A percentile compares a stretch with the other conserved stretches of the same genome.
Conservation (phyloP, 2,113 vertebrate genomes). For the Microtus richardsoni region DNA sequence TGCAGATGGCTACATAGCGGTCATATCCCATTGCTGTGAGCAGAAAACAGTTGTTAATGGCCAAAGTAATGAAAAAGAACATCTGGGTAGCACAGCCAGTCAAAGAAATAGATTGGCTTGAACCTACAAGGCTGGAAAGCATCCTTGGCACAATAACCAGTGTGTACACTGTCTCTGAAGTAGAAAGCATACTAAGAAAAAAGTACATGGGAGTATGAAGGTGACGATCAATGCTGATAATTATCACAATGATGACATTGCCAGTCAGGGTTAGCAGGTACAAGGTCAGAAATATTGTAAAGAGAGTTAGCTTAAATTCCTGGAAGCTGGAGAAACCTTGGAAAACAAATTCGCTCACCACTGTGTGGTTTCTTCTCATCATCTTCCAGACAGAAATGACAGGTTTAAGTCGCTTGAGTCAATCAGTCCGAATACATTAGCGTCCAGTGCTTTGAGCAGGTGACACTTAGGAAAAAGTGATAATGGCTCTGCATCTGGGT, state of each 20-base stretch:
- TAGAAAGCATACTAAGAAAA: constrained; percentile 76
- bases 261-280: constrained; percentile 76
- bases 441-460: neutral
- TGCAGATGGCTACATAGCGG: constrained; percentile 79
- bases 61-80: constrained; percentile 80
- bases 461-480: neutral
- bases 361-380: constrained; percentile 75
- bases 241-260: constrained; percentile 73
- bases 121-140: constrained; percentile 61
- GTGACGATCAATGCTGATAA: constrained; percentile 64
- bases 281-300: constrained; percentile 72
- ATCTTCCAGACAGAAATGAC: neutral
- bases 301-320: constrained; percentile 65
- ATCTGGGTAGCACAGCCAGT: constrained; percentile 77
- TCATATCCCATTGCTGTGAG: constrained; percentile 82
- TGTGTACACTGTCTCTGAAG: constrained; percentile 79
- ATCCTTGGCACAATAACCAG: constrained; percentile 76
- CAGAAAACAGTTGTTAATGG: constrained; percentile 80
- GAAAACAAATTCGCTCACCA: constrained; percentile 76
- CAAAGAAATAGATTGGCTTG: constrained; percentile 68
- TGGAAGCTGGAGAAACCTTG: constrained; percentile 73
- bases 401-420: neutral
- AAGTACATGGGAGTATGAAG: constrained; percentile 84
- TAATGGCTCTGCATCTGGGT: neutral
- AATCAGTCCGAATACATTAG: neutral